These are phyloP conservation scores for Hemichromis elongatus DNA, from an alignment of 2,113 vertebrate genomes.

Conservation along the genomic window DNA sequence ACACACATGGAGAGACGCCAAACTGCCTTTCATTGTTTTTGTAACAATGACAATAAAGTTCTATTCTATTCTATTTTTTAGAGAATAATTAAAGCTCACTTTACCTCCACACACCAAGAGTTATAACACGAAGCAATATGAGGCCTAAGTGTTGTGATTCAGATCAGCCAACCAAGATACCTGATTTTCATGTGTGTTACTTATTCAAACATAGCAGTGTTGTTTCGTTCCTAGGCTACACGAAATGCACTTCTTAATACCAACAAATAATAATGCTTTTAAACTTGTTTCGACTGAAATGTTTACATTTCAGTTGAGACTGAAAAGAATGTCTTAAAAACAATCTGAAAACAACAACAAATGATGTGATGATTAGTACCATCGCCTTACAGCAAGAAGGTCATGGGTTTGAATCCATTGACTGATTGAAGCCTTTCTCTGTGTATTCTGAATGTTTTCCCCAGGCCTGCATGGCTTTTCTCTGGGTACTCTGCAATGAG, in stretches of 20 bases:
- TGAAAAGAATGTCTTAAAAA: background rate
- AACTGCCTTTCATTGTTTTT: too few relatives aligned
- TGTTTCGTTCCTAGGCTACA: fast-evolving
- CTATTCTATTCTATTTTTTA: too few relatives aligned
- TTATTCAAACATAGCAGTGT: background rate
- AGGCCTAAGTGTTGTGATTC: background rate
- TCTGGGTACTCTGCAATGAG: background rate
- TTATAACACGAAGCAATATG: background rate
- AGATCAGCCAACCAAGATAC: background rate
- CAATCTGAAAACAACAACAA: background rate
- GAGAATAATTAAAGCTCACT: background rate
- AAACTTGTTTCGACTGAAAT: background rate
- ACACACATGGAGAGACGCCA: too few relatives aligned
- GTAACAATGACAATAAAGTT: too few relatives aligned
- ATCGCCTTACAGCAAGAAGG: background rate
- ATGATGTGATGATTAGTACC: fast-evolving
- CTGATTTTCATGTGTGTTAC: background rate
- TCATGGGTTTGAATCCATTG: background rate
- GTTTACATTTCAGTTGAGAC: background rate
- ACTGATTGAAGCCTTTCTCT: background rate
- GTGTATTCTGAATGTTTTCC: background rate
- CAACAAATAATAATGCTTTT: background rate
- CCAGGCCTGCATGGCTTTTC: background rate
- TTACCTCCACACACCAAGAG: background rate
- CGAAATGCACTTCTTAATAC: background rate